Evolutionary conservation across 2,888 invertebrate species (phyloP).

Genomic region (Tachina fera): DNA sequence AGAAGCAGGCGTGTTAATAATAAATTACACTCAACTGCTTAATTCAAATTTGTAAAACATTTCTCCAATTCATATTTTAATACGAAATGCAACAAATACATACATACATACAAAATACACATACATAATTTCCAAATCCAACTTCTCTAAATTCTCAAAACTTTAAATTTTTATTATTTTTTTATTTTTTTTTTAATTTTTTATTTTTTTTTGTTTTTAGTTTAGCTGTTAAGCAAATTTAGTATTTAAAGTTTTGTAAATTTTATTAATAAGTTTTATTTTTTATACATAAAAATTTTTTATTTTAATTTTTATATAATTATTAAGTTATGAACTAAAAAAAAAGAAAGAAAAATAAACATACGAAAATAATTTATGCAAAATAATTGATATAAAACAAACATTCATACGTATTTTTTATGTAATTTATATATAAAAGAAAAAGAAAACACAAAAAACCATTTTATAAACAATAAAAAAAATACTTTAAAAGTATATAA

Average conservation of each 20-base stretch:
- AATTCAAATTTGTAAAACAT: constrained; percentile 14
- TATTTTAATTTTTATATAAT: constrained; percentile 66
- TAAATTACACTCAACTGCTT: not conserved
- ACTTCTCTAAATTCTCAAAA: constrained; percentile 48
- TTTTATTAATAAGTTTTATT: constrained; percentile 71
- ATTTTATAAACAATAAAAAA: constrained; percentile 66
- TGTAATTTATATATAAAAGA: constrained; percentile 69
- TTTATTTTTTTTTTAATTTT: not conserved
- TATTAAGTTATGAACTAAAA: constrained; percentile 68
- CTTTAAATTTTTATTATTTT: not conserved
- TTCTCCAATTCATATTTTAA: constrained; percentile 31
- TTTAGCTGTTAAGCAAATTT: constrained; percentile 69
- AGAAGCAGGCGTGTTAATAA: not conserved
- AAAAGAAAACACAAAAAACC: constrained; percentile 43
- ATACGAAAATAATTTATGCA: constrained; percentile 61
- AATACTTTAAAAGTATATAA: constrained; percentile 69
- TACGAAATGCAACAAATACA: constrained; percentile 11
- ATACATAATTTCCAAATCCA: constrained; percentile 34
- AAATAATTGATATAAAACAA: constrained; percentile 64
- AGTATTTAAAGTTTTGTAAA: constrained; percentile 70
- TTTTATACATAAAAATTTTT: constrained; percentile 62
- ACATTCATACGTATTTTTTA: constrained; percentile 69
- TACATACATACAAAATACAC: too few relatives aligned
- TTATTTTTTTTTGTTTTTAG: constrained; percentile 60
- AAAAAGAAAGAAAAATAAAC: constrained; percentile 42